These are phyloP conservation scores for Dicaeum eximium DNA, from an alignment of 2,113 vertebrate genomes.

Conservation along the genomic window DNA sequence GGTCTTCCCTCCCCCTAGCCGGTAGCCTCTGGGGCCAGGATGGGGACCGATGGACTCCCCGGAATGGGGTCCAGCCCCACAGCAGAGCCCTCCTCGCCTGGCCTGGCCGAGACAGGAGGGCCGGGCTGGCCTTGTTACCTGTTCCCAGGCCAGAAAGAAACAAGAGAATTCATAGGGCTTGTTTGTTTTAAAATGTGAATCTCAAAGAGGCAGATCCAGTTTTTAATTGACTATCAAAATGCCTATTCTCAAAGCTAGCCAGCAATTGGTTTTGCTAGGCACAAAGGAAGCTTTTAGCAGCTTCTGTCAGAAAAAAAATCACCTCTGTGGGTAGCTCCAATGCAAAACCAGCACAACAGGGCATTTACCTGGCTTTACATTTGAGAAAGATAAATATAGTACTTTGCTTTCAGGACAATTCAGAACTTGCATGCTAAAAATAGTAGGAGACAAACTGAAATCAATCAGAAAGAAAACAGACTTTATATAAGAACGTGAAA, in stretches of 20 bases:
- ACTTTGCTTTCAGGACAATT: background rate
- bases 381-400: background rate
- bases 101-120: background rate
- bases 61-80: background rate
- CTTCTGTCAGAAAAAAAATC: background rate
- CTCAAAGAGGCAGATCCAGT: background rate
- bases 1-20: background rate
- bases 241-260: background rate
- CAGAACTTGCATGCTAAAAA: background rate
- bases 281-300: background rate
- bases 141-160: background rate
- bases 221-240: background rate
- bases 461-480: background rate
- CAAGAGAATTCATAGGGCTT: background rate
- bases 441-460: background rate
- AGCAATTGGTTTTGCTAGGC: background rate
- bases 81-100: too few relatives aligned
- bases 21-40: background rate
- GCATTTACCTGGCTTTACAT: background rate
- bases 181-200: background rate
- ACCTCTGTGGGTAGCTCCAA: background rate
- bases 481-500: background rate
- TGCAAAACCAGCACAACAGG: background rate
- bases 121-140: background rate
- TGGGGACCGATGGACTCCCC: background rate